Evolutionary conservation across 2,113 vertebrate species (phyloP).

Genomic region (Eurystomus gularis): DNA sequence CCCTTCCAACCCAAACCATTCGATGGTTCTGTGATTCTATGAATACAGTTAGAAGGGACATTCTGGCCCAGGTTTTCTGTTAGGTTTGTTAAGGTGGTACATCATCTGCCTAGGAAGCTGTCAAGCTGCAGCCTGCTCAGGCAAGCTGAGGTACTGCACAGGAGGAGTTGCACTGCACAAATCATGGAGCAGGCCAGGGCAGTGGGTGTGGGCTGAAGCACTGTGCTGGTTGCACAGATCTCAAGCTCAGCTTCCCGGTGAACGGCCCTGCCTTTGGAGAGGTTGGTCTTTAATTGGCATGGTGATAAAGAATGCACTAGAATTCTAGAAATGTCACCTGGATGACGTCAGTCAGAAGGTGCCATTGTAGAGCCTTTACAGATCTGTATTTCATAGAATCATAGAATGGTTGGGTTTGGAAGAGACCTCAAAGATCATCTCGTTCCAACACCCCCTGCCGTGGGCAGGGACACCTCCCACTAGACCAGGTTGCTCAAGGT

Average conservation of each 20-base stretch:
- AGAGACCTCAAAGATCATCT: no score
- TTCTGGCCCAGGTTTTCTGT: neutral
- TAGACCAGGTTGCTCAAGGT: no score
- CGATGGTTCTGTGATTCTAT: no score
- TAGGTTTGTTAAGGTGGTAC: neutral
- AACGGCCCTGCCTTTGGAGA: neutral
- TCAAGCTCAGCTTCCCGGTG: neutral
- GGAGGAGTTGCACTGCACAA: neutral
- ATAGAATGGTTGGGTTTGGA: no score
- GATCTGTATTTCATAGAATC: neutral
- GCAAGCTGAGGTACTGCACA: rapidly evolving
- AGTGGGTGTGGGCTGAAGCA: no score
- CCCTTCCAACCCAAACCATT: no score
- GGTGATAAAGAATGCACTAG: neutral
- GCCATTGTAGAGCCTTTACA: neutral
- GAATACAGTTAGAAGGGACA: neutral
- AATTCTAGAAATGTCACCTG: neutral
- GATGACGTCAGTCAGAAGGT: neutral
- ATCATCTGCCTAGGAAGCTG: neutral
- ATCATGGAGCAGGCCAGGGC: neutral
- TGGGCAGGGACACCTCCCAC: no score
- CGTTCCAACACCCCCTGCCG: no score
- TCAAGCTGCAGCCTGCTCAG: neutral
- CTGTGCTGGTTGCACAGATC: neutral
- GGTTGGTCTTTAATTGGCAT: rapidly evolving